Base-by-base conservation (phyloP, 2,888 invertebrate genomes). In the Diaperis boleti region DNA sequence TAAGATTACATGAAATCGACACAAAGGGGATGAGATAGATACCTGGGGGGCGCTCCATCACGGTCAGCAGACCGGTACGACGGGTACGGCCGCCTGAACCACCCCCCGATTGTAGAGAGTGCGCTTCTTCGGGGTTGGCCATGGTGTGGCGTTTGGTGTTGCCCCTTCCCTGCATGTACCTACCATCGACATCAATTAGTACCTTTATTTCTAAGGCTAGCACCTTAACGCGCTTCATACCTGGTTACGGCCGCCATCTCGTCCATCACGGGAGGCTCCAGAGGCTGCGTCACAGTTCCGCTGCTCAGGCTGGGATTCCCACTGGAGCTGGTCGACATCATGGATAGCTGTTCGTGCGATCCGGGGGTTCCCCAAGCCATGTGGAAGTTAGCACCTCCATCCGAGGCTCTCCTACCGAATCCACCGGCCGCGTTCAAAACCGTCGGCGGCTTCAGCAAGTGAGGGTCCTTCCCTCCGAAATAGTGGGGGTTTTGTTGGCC, bases 371-470 rank as follows among this genome's bases (percentile, higher is more conserved):
- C 87, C 84, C 86, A 86, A 8, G 75, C 76, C 78, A 89, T 88
- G 71, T 92, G 92, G 68, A 96, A 88, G 84, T 96, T 95, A 55
- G 96, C 96, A 59, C 96, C 96, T 71, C 97, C 97, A 83, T 97
- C 97, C 66, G 96, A 96, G 50, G 96, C 96, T 71, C 97, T 88
- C 33, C 97, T 87, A 3, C 95, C 95, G 82, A 94, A 94, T 47
- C 91, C 88, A 37, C 92, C 91, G 70, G 89, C 90, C 68, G 91
- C 91, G 76, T 91, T 92, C 88, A 95, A 89, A 8, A 94, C 92
- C 60, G 91, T 90, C 0, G 96, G 96, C n/a, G 96, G 96, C 79
- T 96, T 95, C 59, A 98, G 83, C 67, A 97, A 84, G 80, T 97
- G 95, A 73, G 96, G 96, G 83, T 97, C 96, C 78, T 95, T 95